Percentiles rank a stretch among this genome's conserved stretches.
Evolutionary conservation across 2,888 invertebrate genomes (phyloP).

Genomic region (Cylindroiulus punctatus): DNA sequence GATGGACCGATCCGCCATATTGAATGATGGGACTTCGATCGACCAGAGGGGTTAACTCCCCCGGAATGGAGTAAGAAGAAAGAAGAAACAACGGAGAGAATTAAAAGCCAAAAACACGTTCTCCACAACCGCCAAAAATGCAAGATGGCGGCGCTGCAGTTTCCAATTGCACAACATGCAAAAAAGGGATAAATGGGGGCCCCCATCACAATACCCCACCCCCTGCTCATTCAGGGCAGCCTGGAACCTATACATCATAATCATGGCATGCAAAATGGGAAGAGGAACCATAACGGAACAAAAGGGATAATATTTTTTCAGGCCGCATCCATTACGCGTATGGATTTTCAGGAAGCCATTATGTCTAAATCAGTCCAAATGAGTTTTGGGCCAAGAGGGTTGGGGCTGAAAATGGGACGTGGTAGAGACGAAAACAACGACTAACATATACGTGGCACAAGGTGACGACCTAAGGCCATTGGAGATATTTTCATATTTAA

Average conservation of each 20-base stretch:
- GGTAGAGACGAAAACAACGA: not conserved
- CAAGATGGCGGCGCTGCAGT: not conserved
- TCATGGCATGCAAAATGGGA: conserved; percentile 32
- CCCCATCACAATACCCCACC: not conserved
- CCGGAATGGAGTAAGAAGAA: not conserved
- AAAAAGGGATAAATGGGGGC: not conserved
- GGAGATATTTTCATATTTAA: not conserved
- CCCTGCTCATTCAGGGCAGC: not conserved
- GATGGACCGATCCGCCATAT: conserved; percentile 32
- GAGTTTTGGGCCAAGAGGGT: not conserved
- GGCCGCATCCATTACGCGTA: conserved; percentile 23
- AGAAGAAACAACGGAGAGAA: conserved; percentile 5
- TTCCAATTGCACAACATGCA: not conserved
- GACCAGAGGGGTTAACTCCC: not conserved
- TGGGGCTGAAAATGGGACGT: not conserved
- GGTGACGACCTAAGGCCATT: not conserved
- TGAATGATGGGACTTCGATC: conserved; percentile 24
- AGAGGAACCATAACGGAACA: conserved; percentile 32
- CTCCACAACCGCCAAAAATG: not conserved
- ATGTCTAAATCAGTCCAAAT: conserved; percentile 10
- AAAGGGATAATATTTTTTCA: conserved; percentile 17
- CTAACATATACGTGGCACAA: not conserved
- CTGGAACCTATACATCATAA: conserved; percentile 20
- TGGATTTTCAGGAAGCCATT: conserved; percentile 32
- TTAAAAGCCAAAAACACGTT: conserved; percentile 23